Evolutionary conservation across 2,113 vertebrate genomes (phyloP).

Genomic region (Saimiri boliviensis): DNA sequence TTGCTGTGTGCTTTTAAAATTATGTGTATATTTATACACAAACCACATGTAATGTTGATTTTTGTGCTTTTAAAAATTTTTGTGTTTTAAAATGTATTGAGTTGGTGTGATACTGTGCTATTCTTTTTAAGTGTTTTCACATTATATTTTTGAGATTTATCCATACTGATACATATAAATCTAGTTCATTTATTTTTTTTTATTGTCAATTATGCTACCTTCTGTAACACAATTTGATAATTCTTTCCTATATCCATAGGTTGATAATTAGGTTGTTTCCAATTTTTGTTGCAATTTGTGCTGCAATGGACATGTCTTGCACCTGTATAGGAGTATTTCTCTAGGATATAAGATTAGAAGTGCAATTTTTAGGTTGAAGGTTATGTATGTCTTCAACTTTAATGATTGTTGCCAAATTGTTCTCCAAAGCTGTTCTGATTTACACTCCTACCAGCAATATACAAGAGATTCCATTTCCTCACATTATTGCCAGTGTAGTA

Average conservation of each 20-base stretch:
- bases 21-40: not conserved
- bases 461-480: not conserved
- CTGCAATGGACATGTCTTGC: not conserved
- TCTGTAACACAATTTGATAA: not conserved
- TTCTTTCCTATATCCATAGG: not conserved
- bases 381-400: not conserved
- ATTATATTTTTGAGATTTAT: not conserved
- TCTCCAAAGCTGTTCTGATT: slow-evolving; percentile 21
- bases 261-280: not conserved
- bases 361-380: not conserved
- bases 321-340: not conserved
- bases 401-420: not conserved
- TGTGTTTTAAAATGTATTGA: not conserved
- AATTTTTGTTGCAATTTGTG: not conserved
- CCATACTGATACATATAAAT: not conserved
- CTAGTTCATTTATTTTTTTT: slow-evolving; percentile 13
- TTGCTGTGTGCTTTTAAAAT: not conserved
- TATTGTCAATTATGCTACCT: not conserved
- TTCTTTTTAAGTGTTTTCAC: not conserved
- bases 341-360: not conserved
- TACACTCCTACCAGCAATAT: not conserved
- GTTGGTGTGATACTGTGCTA: not conserved
- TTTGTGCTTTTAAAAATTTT: not conserved
- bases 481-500: not conserved
- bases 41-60: not conserved